Percentiles rank a stretch among this genome's conserved stretches.
phyloP scores from a whole-genome alignment of 2,113 vertebrate genomes.

The Desmodus rotundus region DNA sequence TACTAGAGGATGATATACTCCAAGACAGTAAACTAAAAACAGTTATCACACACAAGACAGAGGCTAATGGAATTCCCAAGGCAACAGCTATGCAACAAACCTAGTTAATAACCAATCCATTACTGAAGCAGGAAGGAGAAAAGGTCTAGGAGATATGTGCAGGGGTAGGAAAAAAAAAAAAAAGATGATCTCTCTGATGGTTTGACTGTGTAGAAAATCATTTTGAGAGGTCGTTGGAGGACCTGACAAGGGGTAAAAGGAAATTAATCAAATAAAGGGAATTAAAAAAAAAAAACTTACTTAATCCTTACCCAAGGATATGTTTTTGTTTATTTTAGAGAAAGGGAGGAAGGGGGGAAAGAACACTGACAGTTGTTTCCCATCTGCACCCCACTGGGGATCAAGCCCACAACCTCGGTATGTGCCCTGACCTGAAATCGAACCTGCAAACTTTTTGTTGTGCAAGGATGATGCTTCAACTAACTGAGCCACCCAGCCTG shows the following conservation, averaged over 20 bases:
- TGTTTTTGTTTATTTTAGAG: too few relatives aligned
- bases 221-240: neutral
- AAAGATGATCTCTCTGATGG: neutral
- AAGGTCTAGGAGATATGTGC: neutral
- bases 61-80: neutral
- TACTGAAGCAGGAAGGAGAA: neutral
- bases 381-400: too few relatives aligned
- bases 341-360: too few relatives aligned
- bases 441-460: too few relatives aligned
- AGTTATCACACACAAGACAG: neutral
- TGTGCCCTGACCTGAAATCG: too few relatives aligned
- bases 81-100: neutral
- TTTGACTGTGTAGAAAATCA: neutral
- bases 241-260: neutral
- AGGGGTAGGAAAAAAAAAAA: neutral
- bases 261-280: conserved; percentile 4
- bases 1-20: neutral
- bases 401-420: too few relatives aligned
- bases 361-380: too few relatives aligned
- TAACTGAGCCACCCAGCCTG: too few relatives aligned
- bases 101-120: neutral
- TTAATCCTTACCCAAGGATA: too few relatives aligned
- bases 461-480: too few relatives aligned
- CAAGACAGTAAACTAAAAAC: neutral
- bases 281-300: neutral